Evolutionary conservation across 2,888 invertebrate genomes (phyloP), one percentile per base, ranked within the genome.

Genomic region (Chrysolina oricalcia): DNA sequence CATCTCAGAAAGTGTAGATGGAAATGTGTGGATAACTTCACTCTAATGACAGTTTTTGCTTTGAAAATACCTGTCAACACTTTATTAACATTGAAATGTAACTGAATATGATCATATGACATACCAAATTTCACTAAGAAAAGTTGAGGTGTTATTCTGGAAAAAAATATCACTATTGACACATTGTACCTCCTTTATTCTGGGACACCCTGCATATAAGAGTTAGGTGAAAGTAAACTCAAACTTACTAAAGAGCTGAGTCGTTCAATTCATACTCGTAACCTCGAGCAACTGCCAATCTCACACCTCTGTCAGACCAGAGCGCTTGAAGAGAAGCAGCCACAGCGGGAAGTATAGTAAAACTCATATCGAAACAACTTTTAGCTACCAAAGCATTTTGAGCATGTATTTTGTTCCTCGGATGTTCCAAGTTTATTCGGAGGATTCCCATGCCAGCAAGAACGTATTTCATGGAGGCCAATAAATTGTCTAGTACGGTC

Each of bases 231-330:
- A 65, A 40, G 21, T 43, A 27, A 46, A 19, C 17, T 17, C 17
- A 50, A 64, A 89, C 91, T 90, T 89, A 92, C 92, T 92, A 93
- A 78, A 92, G 89, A 62, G 93, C 93, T 1, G 92, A 93, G 87
- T 93, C 93, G 82, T 93, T 93, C 41, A 93, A 88, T 84, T 93
- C 92, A 84, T 92, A 93, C 83, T 93, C 93, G 83, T 92, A 93
- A 48, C 93, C 93, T 81, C 92, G 86, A n/a, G 92, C 91, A 1
- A 93, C 92, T 23, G 92, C 92, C 59, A 91, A 86, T 53, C 92
- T 87, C 10, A 93, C 91, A 9, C 93, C 93, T 77, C 92, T 87
- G 86, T 93, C 93, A 72, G 91, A 90, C 93, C 93, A 93, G 15
- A 93, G 87, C 17, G 90, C 89, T 84, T 91, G 91, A 35, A 93